Percentiles rank a stretch among this genome's conserved stretches.
phyloP scores from a whole-genome alignment of 2,888 invertebrate species.

The Icerya purchasi region DNA sequence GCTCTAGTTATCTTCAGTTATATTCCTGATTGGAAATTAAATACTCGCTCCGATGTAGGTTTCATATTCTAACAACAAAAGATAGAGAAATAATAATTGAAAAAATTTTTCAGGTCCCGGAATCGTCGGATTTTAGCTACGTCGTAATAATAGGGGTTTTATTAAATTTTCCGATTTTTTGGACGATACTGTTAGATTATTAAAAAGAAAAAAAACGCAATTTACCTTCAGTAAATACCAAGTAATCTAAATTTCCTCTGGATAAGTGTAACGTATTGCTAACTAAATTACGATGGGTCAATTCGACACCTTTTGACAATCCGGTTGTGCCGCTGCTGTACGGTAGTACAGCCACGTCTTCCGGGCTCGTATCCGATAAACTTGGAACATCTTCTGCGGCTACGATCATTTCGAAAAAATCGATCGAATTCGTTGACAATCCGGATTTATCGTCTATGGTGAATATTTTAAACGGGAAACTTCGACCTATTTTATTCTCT shows the following conservation, averaged over 20 bases:
- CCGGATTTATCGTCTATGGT: neutral
- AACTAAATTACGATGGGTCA: conserved; percentile 30
- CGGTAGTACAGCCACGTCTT: conserved; percentile 48
- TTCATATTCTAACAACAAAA: no score
- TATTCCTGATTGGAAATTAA: no score
- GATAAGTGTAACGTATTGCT: conserved; percentile 16
- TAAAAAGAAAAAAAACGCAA: no score
- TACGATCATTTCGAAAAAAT: conserved; percentile 24
- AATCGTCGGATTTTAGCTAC: no score
- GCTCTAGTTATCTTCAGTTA: no score
- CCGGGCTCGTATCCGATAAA: conserved; percentile 27
- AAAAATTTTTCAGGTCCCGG: no score
- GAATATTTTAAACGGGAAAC: neutral
- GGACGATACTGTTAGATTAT: no score
- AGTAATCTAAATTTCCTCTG: conserved; percentile 6
- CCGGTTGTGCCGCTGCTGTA: conserved; percentile 78
- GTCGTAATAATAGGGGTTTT: no score
- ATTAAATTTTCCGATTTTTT: no score
- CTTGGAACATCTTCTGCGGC: conserved; percentile 31
- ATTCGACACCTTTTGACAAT: conserved; percentile 48
- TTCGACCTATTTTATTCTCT: conserved; percentile 4
- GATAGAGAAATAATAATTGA: no score
- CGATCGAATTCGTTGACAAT: neutral
- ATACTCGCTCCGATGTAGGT: no score
- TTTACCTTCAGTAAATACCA: conserved; percentile 17